phyloP scores from a whole-genome alignment of 2,113 vertebrate genomes.

The Hylia prasina region DNA sequence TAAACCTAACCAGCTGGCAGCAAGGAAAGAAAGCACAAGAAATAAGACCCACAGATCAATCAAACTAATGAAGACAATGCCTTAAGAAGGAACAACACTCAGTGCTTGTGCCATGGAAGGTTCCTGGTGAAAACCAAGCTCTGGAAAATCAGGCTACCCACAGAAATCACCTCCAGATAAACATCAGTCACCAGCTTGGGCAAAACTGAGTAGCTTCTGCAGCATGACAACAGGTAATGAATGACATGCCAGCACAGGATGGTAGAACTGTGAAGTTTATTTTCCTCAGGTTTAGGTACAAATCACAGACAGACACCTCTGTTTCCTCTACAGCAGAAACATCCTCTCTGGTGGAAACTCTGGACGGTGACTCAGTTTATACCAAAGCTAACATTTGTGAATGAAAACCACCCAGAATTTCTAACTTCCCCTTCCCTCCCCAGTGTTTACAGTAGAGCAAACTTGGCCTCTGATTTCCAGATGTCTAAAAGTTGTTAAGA shows the following conservation, averaged over 20 bases:
- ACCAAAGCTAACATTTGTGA: not conserved
- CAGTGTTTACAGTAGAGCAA: not conserved
- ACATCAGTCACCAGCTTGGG: not conserved
- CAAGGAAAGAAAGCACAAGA: not conserved
- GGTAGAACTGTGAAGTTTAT: not conserved
- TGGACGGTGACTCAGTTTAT: not conserved
- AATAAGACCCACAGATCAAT: not conserved
- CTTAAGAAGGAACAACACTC: not conserved
- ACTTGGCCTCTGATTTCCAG: not conserved
- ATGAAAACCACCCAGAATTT: not conserved
- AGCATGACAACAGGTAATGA: not conserved
- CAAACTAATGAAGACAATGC: not conserved
- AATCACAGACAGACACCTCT: not conserved
- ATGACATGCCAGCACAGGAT: not conserved
- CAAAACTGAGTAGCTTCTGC: not conserved
- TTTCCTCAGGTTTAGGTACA: not conserved
- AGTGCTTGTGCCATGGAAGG: not conserved
- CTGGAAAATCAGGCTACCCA: not conserved
- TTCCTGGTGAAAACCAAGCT: not conserved
- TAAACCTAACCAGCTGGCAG: not conserved
- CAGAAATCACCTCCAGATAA: not conserved
- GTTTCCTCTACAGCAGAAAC: not conserved
- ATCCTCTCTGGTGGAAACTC: not conserved
- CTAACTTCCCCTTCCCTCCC: not conserved
- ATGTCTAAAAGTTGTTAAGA: not conserved